These are phyloP conservation scores for Enteromius argenteus DNA, from an alignment of 2,797 vertebrate genomes.

Conservation along the genomic window DNA sequence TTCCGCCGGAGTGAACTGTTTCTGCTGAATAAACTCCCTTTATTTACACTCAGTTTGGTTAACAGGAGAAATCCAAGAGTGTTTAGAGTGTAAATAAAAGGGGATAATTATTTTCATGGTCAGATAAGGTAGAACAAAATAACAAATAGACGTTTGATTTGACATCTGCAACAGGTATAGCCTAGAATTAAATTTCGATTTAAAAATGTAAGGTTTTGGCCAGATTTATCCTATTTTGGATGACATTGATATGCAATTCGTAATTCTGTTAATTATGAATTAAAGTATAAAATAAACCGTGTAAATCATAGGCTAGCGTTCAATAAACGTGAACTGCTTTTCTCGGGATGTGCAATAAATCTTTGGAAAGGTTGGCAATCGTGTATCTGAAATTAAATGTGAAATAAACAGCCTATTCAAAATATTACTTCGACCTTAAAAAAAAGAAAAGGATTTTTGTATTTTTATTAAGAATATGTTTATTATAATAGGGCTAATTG, in stretches of 20 bases:
- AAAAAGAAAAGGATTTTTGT: not conserved
- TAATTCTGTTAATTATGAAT: not conserved
- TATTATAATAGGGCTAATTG: not conserved
- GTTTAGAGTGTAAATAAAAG: slow-evolving; percentile 75
- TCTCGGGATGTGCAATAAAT: not conserved
- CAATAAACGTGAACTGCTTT: not conserved
- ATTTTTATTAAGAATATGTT: not conserved
- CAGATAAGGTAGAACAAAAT: slow-evolving; percentile 29
- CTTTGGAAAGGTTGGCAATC: not conserved
- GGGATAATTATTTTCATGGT: slow-evolving; percentile 47
- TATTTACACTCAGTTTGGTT: slow-evolving; percentile 63
- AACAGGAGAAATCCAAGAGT: slow-evolving; percentile 68
- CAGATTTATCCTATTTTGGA: not conserved
- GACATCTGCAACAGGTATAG: not conserved
- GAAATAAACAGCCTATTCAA: not conserved
- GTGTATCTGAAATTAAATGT: not conserved
- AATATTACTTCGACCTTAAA: not conserved
- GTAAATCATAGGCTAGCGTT: not conserved
- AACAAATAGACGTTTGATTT: slow-evolving; percentile 13
- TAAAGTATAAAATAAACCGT: not conserved
- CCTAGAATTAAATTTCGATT: not conserved
- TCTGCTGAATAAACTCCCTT: slow-evolving; percentile 48
- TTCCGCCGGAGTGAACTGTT: slow-evolving; percentile 34
- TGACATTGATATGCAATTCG: not conserved
- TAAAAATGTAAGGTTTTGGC: not conserved